Evolutionary conservation across 2,888 invertebrate genomes (phyloP), one percentile per base, ranked within the genome.

Genomic region (Sarcophaga subvicina): DNA sequence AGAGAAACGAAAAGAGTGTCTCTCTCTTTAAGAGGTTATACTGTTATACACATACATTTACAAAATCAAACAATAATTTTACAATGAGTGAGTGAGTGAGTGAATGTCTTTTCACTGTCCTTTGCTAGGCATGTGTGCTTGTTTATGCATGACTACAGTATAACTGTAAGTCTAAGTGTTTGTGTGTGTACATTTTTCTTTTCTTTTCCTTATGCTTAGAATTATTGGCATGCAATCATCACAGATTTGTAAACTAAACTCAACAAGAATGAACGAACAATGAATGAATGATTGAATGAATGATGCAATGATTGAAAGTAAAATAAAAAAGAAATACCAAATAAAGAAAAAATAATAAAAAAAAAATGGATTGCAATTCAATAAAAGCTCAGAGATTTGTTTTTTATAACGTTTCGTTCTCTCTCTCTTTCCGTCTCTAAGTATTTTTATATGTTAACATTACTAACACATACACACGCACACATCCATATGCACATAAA

Each of bases 351-450:
- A 37, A n/a, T n/a, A n/a, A n/a, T n/a, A 2, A 10, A 37, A 37
- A 8, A 37, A 37, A 17, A 59, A 59, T 87, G 75, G 76, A 84
- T 84, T 84, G 75, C 81, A 84, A 84, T 87, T 83, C 87, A 81
- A 87, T 87, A 83, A 83, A 81, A 84, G 37, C 37, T 81, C 75
- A 80, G 22, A 70, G 70, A 81, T 80, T 77, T 73, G 72, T 80
- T 67, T 78, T 69, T 75, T 63, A 25, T n/a, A 47, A 17, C 73
- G 63, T 47, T 45, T 37, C 37, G 1, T 2, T 8, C 37, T 10
- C 1, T 8, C 37, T 37, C 8, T 8, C 37, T 37, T 2, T 69
- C n/a, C 60, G 72, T 64, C 27, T 62, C 47, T 62, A 81, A 67
- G 64, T 71, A 76, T 70, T 82, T 82, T 71, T 71, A 64, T 71